Evolutionary conservation across 2,797 vertebrate genomes (phyloP), one percentile per base, ranked within the genome.

Genomic region (Sebastes nivosus): DNA sequence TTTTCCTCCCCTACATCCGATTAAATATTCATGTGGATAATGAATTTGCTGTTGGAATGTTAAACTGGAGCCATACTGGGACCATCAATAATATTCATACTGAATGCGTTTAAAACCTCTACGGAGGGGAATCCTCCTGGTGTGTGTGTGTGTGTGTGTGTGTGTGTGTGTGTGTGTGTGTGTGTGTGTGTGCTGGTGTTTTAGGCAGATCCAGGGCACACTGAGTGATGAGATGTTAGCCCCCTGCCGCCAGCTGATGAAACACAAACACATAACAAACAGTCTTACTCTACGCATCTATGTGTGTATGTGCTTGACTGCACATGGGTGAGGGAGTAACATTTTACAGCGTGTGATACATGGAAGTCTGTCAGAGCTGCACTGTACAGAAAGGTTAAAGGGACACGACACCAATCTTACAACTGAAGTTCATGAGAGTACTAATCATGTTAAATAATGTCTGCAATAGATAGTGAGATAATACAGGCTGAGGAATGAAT

Each of bases 181-280:
- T 25, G 24, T 61, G 81, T 71, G 36, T 59, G 25, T 46, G 12
- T 24, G 27, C 58, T 76, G 11, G 22, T 71, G 42, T 73, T 79
- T 88, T 52, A 75, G 88, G 88, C 89, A 94, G 86, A 89, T 93
- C 42, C 57, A 89, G 93, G 89, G 68, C 92, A 92, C 67, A 57
- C 27, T 93, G 91, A 93, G 73, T 50, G 74, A 91, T 93, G 88
- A 83, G 81, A 76, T 82, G 67, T 81, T 84, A 68, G 42, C 84
- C 83, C 61, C 85, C 79, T 70, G 65, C 83, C 1, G 82, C 59
- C 70, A 84, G 90, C 55, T 81, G 81, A 87, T 84, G 83, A 88
- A 90, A 87, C 78, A 70, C 80, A 77, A 75, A 67, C 67, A 67
- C 81, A 85, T 78, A 73, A 63, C 67, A 81, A 84, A 79, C 36